Conservation (phyloP, 1,140 invertebrate genomes). For the Drosophila azteca region DNA sequence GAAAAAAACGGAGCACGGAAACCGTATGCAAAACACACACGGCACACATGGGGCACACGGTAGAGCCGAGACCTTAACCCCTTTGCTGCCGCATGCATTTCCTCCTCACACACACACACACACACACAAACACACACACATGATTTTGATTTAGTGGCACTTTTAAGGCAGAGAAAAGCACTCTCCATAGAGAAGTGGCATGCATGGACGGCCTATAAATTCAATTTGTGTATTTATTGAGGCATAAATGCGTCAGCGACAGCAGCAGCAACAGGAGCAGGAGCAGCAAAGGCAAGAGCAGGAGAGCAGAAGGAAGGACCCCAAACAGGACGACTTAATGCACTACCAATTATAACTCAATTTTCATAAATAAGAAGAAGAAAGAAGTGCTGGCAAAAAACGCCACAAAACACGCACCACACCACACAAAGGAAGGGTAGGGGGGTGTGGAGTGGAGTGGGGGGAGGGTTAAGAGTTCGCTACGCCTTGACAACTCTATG, state of each 20-base stretch:
- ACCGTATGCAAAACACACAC: slow-evolving; percentile 73
- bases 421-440: neutral
- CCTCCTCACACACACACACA: slow-evolving; percentile 8
- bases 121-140: slow-evolving; percentile 22
- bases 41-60: slow-evolving; percentile 4
- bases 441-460: neutral
- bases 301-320: neutral
- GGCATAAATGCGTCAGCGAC: slow-evolving; percentile 77
- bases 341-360: slow-evolving; percentile 82
- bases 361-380: slow-evolving; percentile 75
- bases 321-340: slow-evolving; percentile 67
- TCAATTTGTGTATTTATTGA: slow-evolving; percentile 82
- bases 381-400: slow-evolving; percentile 41
- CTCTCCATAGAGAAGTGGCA: slow-evolving; percentile 34
- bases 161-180: slow-evolving; percentile 71
- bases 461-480: slow-evolving; percentile 48
- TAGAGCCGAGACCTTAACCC: slow-evolving; percentile 53
- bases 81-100: slow-evolving; percentile 60
- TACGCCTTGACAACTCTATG: slow-evolving; percentile 79
- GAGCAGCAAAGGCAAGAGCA: too few relatives aligned
- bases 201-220: slow-evolving; percentile 64
- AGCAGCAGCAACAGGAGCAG: slow-evolving; percentile 25
- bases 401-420: slow-evolving; percentile 53
- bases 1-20: slow-evolving; percentile 56
- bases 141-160: slow-evolving; percentile 83